phyloP scores from a whole-genome alignment of 1,140 invertebrate genomes.

The Macrosteles quadrilineatus region DNA sequence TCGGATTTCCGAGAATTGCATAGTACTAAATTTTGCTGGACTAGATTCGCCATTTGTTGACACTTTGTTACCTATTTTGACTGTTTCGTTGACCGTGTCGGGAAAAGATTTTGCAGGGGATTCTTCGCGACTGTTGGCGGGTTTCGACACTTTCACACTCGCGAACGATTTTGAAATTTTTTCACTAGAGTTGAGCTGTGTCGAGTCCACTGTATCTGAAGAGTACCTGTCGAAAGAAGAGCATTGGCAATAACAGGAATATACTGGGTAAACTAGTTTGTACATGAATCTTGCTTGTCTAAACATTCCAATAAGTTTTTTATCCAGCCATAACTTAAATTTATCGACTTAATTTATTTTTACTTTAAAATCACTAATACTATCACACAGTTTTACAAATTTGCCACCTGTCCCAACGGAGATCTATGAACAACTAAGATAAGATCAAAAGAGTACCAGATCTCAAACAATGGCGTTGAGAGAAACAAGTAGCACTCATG shows the following conservation, averaged over 20 bases:
- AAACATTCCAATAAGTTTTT: neutral
- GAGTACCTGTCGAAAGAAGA: slow-evolving; percentile 8
- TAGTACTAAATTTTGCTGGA: slow-evolving; percentile 34
- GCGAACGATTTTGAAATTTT: slow-evolving; percentile 30
- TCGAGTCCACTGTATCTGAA: slow-evolving; percentile 9
- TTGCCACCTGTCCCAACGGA: no score
- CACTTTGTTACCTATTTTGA: slow-evolving; percentile 22
- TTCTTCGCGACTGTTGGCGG: slow-evolving; percentile 26
- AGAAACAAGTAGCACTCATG: neutral
- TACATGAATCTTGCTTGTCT: neutral
- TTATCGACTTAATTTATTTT: no score
- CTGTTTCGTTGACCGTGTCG: neutral
- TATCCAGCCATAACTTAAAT: no score
- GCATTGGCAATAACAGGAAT: neutral
- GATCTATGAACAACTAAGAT: neutral
- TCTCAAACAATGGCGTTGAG: neutral
- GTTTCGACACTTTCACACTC: slow-evolving; percentile 27
- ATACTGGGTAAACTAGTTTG: slow-evolving; percentile 6
- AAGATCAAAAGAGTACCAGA: neutral
- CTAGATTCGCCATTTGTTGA: slow-evolving; percentile 33
- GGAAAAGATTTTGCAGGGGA: slow-evolving; percentile 19
- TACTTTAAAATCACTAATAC: no score
- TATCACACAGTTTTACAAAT: no score
- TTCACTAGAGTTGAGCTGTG: slow-evolving; percentile 19
- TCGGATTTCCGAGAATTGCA: slow-evolving; percentile 52